phyloP scores from a whole-genome alignment of 1,140 invertebrate species.

The Zaprionus tsacasi region DNA sequence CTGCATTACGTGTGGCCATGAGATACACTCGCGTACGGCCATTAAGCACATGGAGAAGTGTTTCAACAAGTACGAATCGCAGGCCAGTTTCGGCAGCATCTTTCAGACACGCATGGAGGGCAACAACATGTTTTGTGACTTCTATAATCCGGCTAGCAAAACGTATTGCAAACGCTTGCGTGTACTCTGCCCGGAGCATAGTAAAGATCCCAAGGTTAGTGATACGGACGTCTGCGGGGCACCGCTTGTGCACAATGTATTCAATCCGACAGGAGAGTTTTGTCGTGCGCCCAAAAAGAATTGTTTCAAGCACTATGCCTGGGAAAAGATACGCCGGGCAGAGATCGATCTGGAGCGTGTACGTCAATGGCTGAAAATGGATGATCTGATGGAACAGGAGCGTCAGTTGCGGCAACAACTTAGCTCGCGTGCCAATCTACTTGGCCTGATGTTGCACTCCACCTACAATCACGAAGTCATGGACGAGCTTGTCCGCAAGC shows the following conservation, averaged over 20 bases:
- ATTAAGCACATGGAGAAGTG: constrained; percentile 98
- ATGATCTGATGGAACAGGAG: constrained; percentile 98
- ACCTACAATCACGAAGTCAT: constrained; percentile 97
- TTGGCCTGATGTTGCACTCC: constrained; percentile 97
- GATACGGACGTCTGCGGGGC: constrained; percentile 95
- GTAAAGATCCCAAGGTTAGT: constrained; percentile 96
- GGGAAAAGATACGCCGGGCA: constrained; percentile 97
- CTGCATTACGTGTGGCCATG: constrained; percentile 98
- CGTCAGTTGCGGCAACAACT: constrained; percentile 93
- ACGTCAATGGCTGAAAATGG: constrained; percentile 95
- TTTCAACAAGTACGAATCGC: constrained; percentile 98
- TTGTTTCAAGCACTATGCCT: constrained; percentile 96
- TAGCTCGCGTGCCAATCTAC: constrained; percentile 94
- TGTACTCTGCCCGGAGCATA: constrained; percentile 98
- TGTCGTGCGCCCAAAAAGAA: constrained; percentile 92
- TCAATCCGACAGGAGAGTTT: constrained; percentile 89
- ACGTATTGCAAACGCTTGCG: constrained; percentile 98
- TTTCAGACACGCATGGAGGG: constrained; percentile 97
- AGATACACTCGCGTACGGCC: constrained; percentile 94
- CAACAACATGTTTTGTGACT: constrained; percentile 99
- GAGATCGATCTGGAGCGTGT: constrained; percentile 93
- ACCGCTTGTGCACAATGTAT: constrained; percentile 93
- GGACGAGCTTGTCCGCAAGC: constrained; percentile 86
- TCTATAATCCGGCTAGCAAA: constrained; percentile 94
- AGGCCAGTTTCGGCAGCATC: constrained; percentile 97